Evolutionary conservation across 1,140 invertebrate species (phyloP), one percentile per base, ranked within the genome.

Genomic region (Sesamia nonagrioides): DNA sequence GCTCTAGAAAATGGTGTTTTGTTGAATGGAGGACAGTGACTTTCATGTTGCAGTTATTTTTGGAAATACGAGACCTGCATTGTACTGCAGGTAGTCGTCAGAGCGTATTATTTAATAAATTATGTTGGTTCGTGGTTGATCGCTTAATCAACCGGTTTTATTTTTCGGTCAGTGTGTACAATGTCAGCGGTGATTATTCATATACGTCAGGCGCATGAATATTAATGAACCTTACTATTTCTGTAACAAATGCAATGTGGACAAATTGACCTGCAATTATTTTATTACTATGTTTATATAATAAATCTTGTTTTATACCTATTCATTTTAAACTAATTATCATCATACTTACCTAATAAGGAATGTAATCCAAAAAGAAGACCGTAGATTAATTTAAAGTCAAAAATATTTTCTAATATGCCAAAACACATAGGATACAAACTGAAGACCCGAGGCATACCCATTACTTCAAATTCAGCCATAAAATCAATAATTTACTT

Each of bases 121-220:
- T 66, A 66, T 48, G 2, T 58, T 74, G 52, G 15, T 7, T 48
- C 42, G 35, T 56, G 52, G 54, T 45, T 56, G 52, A 71, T 27
- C 40, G 50, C 48, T n/a, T 63, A 33, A 61, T 6, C 9, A 75
- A 75, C 73, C 58, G 73, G 73, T 75, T 75, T 35, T 4, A 18
- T 37, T 50, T 37, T 50, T 63, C 58, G 73, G 73, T 75, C 73
- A 75, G 73, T 75, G 42, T 63, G 56, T 42, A 75, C 73, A 75
- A 63, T 75, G 73, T 75, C 73, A 63, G 45, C 52, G 35, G 2
- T 9, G 18, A 56, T 74, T 71, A 52, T 68, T 45, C n/a, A 63
- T 68, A 48, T 54, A 66, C 61, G 45, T 71, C 66, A 71, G 68
- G 68, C 68, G 68, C 50, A 54, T 35, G 50, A 71, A 71, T 52